Evolutionary conservation across 2,113 vertebrate genomes (phyloP).

Genomic region (Struthio camelus): DNA sequence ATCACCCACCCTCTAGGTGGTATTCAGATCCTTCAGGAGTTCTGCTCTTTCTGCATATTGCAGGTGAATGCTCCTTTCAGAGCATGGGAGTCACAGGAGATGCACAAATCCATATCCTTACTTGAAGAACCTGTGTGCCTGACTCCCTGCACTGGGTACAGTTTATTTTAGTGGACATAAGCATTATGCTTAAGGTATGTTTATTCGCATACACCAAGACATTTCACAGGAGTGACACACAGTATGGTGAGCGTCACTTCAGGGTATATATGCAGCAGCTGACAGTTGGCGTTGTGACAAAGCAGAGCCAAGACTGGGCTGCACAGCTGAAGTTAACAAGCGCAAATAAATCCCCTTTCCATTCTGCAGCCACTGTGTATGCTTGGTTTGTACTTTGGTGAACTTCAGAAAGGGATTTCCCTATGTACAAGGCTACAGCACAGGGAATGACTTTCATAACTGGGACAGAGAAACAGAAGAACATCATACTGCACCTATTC

Average conservation of each 20-base stretch:
- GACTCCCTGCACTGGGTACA: slow-evolving; percentile 4
- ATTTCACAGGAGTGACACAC: background rate
- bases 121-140: background rate
- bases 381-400: background rate
- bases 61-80: background rate
- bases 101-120: background rate
- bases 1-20: background rate
- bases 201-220: background rate
- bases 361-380: background rate
- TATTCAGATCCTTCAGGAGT: background rate
- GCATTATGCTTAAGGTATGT: background rate
- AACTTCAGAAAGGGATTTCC: slow-evolving; percentile 18
- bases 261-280: background rate
- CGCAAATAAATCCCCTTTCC: slow-evolving; percentile 41
- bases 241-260: background rate
- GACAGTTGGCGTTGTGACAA: background rate
- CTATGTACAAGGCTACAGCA: background rate
- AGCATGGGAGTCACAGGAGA: background rate
- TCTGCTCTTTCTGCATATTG: background rate
- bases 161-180: slow-evolving; percentile 26
- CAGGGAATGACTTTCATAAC: background rate
- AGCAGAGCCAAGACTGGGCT: background rate
- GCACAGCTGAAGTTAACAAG: background rate
- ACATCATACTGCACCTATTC: background rate
- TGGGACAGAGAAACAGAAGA: background rate